Percentiles rank a stretch among this genome's conserved stretches.
Evolutionary conservation across 2,888 invertebrate genomes (phyloP).

Genomic region (Protophormia terraenovae): DNA sequence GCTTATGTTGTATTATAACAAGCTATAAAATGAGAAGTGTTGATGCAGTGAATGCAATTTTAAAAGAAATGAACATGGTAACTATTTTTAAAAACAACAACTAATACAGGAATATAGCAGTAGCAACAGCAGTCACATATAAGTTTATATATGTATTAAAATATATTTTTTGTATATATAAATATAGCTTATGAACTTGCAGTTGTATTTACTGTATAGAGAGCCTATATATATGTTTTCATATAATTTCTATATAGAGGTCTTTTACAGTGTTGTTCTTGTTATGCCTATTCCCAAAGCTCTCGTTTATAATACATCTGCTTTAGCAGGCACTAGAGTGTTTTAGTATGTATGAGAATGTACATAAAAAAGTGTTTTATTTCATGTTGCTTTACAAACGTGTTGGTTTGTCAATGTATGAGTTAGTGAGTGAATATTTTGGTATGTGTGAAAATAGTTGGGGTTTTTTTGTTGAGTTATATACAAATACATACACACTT

Average conservation of each 20-base stretch:
- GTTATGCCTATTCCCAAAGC: conserved; percentile 37
- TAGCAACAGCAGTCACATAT: not conserved
- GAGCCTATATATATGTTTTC: not conserved
- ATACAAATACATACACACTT: not conserved
- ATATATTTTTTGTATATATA: not conserved
- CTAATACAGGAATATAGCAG: not conserved
- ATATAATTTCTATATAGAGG: not conserved
- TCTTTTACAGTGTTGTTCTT: not conserved
- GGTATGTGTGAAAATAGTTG: not conserved
- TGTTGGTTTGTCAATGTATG: no score
- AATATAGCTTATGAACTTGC: conserved; percentile 34
- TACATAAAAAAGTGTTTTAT: conserved; percentile 45
- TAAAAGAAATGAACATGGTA: conserved; percentile 36
- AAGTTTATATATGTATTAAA: not conserved
- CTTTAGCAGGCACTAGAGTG: conserved; percentile 45
- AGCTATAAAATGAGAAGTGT: conserved; percentile 52
- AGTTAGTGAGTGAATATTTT: not conserved
- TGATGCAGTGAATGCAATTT: conserved; percentile 54
- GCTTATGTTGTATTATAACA: conserved; percentile 22
- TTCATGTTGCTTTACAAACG: conserved; percentile 4
- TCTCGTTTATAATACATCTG: conserved; percentile 59
- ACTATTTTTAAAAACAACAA: not conserved
- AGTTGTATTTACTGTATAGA: not conserved
- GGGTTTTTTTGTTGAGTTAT: not conserved
- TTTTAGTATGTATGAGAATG: conserved; percentile 48